Base-by-base conservation (phyloP, 1,140 invertebrate species). In the Theocolax elegans region DNA sequence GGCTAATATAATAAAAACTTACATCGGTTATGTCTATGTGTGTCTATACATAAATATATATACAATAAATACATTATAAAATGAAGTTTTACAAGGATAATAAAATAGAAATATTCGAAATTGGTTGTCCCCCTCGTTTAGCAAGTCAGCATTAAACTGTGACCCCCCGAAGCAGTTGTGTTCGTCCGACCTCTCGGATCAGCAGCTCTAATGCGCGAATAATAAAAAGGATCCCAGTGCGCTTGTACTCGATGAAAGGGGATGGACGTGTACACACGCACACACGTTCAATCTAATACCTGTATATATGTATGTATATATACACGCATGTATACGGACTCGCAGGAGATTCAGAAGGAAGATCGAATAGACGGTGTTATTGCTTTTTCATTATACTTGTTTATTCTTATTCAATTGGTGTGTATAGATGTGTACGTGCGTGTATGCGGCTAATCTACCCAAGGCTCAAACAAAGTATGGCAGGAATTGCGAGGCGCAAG, bases 141-240 rank as follows among this genome's bases (percentile, higher is more conserved):
- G 15, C 62, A 35, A 64, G n/a, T 64, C 62, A 23, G 51, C 54
- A 9, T 12, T 21, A 40, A 51, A 51, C 29, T 23, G 60, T n/a
- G 25, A 25, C 46, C 31, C 17, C 35, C n/a, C n/a, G n/a, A n/a
- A n/a, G n/a, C n/a, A 62, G 35, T 40, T 59, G 46, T 53, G 23
- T 46, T 62, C 31, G 7, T 31, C 42, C 38, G 42, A 12, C 40
- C 46, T 25, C 49, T 63, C 67, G 56, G n/a, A 62, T 70, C 21
- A 38, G 8, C 44, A n/a, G 21, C 44, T 60, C 31, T 68, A 68
- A 68, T 60, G 66, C 49, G 54, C 58, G 58, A 68, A 68, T 51
- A 56, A 68, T 68, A 58, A 68, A 58, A 40, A 51, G 56, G 46
- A 60, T 19, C 23, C 12, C 25, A 15, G 40, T 1, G 42, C 17